Evolutionary conservation across 2,888 invertebrate species (phyloP).

Genomic region (Nephrocerus scutellatus): DNA sequence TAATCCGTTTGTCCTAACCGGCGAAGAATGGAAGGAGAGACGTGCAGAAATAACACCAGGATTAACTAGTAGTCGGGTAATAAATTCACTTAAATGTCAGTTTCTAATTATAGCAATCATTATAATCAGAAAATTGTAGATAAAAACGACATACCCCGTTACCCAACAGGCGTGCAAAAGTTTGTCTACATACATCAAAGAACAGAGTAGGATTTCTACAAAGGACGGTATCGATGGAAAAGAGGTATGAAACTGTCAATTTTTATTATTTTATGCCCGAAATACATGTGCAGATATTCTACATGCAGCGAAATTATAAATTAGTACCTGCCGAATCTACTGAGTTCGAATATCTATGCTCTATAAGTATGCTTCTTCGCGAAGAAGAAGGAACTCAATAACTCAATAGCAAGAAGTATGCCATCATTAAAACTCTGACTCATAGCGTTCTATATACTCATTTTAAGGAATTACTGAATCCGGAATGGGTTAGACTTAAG

Average conservation of each 20-base stretch:
- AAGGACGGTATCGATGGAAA: conserved; percentile 45
- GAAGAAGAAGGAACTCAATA: too few species aligned
- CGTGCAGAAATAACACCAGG: conserved; percentile 50
- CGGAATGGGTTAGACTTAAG: too few species aligned
- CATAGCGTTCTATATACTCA: too few species aligned
- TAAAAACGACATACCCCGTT: conserved; percentile 49
- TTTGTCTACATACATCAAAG: conserved; percentile 45
- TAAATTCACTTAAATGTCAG: conserved; percentile 1
- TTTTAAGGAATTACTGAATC: too few species aligned
- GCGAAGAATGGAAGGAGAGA: conserved; percentile 49
- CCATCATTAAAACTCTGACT: too few species aligned
- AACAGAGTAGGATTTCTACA: conserved; percentile 28
- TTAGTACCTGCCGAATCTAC: too few species aligned
- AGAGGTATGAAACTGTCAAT: conserved; percentile 38
- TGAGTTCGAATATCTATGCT: too few species aligned
- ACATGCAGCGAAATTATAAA: too few species aligned
- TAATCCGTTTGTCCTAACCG: conserved; percentile 49
- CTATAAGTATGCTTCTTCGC: too few species aligned
- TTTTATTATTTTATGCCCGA: too few species aligned
- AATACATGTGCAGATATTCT: too few species aligned
- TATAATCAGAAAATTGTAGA: conserved; percentile 22
- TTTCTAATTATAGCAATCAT: background rate
- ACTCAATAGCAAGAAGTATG: too few species aligned
- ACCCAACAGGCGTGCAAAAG: conserved; percentile 46
- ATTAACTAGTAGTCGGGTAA: conserved; percentile 50